Evolutionary conservation across 2,888 invertebrate genomes (phyloP).

Genomic region (Chrysodeixis includens): DNA sequence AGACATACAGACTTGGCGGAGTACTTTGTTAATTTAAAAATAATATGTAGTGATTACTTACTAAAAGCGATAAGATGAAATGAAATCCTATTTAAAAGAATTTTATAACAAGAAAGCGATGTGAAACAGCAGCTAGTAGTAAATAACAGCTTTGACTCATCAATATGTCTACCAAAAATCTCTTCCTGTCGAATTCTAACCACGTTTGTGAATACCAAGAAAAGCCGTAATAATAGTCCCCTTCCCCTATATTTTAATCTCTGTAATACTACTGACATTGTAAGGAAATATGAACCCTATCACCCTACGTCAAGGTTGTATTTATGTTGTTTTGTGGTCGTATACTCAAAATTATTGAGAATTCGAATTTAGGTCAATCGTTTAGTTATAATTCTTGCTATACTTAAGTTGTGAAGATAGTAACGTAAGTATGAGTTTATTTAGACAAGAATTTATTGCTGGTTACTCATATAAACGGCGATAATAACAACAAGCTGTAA

Average conservation of each 20-base stretch:
- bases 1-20: too few species aligned
- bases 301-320: too few species aligned
- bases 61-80: too few species aligned
- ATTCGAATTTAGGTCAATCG: slow-evolving; percentile 31
- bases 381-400: slow-evolving; percentile 11
- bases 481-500: too few species aligned
- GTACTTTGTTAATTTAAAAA: too few species aligned
- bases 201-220: slow-evolving; percentile 5
- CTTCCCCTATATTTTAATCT: slow-evolving; percentile 16
- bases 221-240: slow-evolving; percentile 9
- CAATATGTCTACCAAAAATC: background rate
- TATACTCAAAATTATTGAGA: slow-evolving; percentile 22
- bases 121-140: background rate
- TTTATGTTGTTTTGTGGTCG: background rate
- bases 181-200: background rate
- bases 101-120: too few species aligned
- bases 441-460: background rate
- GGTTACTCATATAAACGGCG: background rate
- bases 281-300: too few species aligned
- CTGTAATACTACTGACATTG: slow-evolving; percentile 22
- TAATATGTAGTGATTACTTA: too few species aligned
- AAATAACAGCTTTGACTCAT: background rate
- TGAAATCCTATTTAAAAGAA: too few species aligned
- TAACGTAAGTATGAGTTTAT: slow-evolving; percentile 1
- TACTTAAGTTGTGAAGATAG: background rate